Evolutionary conservation across 92 coral and sea anemone species (phyloP), one percentile per base, ranked within the genome.

Genomic region (Bergia puertoricense): DNA sequence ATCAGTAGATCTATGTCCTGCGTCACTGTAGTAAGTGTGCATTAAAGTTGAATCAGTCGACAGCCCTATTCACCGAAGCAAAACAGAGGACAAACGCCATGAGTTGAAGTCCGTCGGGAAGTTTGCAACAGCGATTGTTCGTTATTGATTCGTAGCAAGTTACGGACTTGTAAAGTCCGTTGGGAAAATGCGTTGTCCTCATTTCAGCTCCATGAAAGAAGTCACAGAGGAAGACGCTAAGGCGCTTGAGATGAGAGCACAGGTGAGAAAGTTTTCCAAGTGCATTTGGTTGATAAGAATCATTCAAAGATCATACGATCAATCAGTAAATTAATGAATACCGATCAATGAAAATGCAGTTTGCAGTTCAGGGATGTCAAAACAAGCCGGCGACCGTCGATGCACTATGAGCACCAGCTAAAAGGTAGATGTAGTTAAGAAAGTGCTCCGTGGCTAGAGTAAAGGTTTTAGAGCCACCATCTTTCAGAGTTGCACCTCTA

Each of bases 141-240:
- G 57, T 46, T 45, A 84, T 46, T 84, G 57, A 84, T 84, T 45
- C 75, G 43, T 39, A 15, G 87, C 45, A 36, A 69, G 62, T 84
- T 45, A 39, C 87, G 87, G 79, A 68, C 87, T 84, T 71, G 22
- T 0, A 6, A 48, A 84, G 87, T 84, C 87, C 83, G 88, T 84
- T 50, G 88, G 67, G 69, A 93, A 86, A 90, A 96, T 96, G 99
- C 85, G 93, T 91, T 96, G 99, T 86, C 97, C 95, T 86, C 99
- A 96, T 92, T 86, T 90, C 46, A 81, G 72, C 79, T 92, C 90
- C 89, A 81, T 89, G 89, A 92, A 92, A 92, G 92, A 92, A 85
- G 82, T 96, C 75, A 88, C 88, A 81, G 89, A 80, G 82, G 93
- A 92, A 45, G 98, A 95, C 81, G 89, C 93, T 46, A 96, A 92